A percentile compares a stretch with the other conserved stretches of the same genome.
phyloP scores from a whole-genome alignment of 2,888 invertebrate species.

The Drosophila macrospina region DNA sequence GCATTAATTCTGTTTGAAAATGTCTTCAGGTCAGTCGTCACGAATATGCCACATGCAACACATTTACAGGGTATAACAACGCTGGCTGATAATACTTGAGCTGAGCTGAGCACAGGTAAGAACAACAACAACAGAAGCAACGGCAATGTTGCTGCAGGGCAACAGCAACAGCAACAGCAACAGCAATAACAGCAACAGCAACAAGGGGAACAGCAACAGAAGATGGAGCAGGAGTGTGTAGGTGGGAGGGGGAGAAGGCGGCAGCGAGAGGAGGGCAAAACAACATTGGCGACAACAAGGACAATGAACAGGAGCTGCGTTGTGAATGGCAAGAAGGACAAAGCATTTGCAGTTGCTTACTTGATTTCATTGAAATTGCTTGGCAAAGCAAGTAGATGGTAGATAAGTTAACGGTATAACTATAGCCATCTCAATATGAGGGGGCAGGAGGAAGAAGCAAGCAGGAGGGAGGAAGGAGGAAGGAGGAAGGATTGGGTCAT shows the following conservation, averaged over 20 bases:
- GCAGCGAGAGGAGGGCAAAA: constrained; percentile 1
- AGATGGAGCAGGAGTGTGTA: no score
- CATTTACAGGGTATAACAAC: constrained; percentile 30
- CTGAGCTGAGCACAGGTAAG: constrained; percentile 32
- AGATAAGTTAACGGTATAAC: constrained; percentile 32
- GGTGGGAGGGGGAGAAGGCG: not conserved
- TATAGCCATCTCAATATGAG: constrained; percentile 1
- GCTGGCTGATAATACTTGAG: constrained; percentile 31
- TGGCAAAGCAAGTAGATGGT: constrained; percentile 41
- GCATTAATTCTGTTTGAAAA: not conserved
- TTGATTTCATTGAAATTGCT: constrained; percentile 63
- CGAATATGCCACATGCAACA: not conserved
- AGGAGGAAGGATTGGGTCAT: not conserved
- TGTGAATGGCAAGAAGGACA: constrained; percentile 39
- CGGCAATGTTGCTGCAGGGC: constrained; percentile 35
- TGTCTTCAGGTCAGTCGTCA: no score
- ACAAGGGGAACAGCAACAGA: not conserved
- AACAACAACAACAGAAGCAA: constrained; percentile 22
- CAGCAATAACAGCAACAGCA: constrained; percentile 15
- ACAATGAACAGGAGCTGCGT: constrained; percentile 30
- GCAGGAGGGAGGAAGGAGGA: not conserved
- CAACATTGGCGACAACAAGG: constrained; percentile 50
- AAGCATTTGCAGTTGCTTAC: constrained; percentile 53
- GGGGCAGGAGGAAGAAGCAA: not conserved
- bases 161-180: constrained; percentile 22